Evolutionary conservation across 2,888 invertebrate species (phyloP).

Genomic region (Ariolimax columbianus): DNA sequence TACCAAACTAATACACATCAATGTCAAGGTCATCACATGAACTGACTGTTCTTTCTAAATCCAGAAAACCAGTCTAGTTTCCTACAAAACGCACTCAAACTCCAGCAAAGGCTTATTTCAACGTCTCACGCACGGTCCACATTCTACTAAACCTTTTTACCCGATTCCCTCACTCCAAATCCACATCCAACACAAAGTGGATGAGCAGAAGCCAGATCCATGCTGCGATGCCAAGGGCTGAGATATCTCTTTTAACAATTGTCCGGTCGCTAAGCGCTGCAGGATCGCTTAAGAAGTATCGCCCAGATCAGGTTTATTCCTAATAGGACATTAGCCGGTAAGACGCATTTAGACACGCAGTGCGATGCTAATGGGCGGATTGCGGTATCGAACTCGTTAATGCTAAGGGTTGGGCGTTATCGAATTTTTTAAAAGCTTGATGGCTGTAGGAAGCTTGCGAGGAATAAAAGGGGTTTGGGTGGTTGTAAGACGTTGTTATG

Average conservation of each 20-base stretch:
- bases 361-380: conserved; percentile 8
- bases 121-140: background rate
- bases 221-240: background rate
- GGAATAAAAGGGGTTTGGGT: no score
- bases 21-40: no score
- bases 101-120: background rate
- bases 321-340: conserved; percentile 18
- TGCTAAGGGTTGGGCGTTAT: background rate
- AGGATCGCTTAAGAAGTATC: background rate
- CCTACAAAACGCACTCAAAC: background rate
- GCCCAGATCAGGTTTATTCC: background rate
- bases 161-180: background rate
- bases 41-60: no score
- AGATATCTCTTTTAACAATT: conserved; percentile 3
- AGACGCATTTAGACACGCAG: conserved; percentile 23
- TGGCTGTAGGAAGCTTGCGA: background rate
- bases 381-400: conserved; percentile 28
- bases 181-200: background rate
- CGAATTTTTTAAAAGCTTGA: conserved; percentile 20
- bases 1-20: no score
- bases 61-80: no score
- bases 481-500: background rate
- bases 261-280: background rate
- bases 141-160: conserved; percentile 3
- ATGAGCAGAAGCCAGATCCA: conserved; percentile 4